These are phyloP conservation scores for Eudasyphora cyanicolor DNA, from an alignment of 2,888 invertebrate genomes.

Conservation along the genomic window DNA sequence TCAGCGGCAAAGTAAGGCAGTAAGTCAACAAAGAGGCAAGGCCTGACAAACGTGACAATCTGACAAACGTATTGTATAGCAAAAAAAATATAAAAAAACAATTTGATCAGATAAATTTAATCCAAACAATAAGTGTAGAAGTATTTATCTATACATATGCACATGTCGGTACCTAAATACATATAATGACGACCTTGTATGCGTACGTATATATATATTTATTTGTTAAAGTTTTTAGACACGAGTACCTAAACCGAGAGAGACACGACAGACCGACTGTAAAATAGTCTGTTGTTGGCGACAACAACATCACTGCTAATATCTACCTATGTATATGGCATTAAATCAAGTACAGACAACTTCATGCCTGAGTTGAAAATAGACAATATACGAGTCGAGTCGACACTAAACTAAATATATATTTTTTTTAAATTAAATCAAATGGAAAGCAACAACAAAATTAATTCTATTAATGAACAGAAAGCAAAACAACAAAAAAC, in stretches of 20 bases:
- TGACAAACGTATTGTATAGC: neutral
- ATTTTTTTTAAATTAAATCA: constrained; percentile 41
- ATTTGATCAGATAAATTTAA: neutral
- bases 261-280: neutral
- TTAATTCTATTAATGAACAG: constrained; percentile 21
- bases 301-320: neutral
- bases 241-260: too few relatives aligned
- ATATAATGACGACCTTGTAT: constrained; percentile 50
- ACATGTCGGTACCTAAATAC: too few relatives aligned
- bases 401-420: constrained; percentile 27
- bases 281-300: too few relatives aligned
- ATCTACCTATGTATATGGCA: too few relatives aligned
- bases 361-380: constrained; percentile 60
- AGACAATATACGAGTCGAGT: constrained; percentile 17
- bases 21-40: neutral
- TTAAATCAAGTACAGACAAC: constrained; percentile 34
- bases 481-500: neutral
- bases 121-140: too few relatives aligned
- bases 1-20: neutral
- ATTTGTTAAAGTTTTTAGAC: neutral
- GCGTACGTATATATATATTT: constrained; percentile 58
- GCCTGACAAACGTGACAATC: constrained; percentile 2
- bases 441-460: constrained; percentile 1
- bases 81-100: neutral
- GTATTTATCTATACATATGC: too few relatives aligned